phyloP scores from a whole-genome alignment of 1,140 invertebrate genomes.

The Drosophila melanogaster region DNA sequence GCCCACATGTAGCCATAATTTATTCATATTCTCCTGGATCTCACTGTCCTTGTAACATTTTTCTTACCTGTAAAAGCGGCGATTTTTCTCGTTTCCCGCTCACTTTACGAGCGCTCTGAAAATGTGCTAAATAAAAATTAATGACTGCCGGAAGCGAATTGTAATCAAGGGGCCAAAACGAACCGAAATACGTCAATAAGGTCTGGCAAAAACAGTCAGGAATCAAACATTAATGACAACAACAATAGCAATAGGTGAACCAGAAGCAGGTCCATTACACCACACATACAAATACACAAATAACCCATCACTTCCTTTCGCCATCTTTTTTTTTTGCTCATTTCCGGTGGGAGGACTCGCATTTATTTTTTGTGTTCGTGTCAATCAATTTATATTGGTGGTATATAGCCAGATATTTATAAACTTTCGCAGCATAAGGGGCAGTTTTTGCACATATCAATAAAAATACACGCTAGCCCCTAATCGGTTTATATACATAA shows the following conservation, averaged over 20 bases:
- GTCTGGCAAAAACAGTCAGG: slow-evolving; percentile 26
- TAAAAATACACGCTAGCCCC: slow-evolving; percentile 32
- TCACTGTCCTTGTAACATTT: slow-evolving; percentile 55
- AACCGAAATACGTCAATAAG: slow-evolving; percentile 51
- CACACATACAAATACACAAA: slow-evolving; percentile 10
- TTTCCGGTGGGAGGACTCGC: slow-evolving; percentile 48
- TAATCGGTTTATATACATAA: slow-evolving; percentile 38
- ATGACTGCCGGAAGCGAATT: slow-evolving; percentile 76
- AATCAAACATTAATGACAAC: slow-evolving; percentile 48
- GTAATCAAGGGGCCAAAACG: slow-evolving; percentile 66
- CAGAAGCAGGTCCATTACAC: slow-evolving; percentile 27
- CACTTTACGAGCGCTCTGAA: slow-evolving; percentile 28
- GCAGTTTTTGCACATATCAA: slow-evolving; percentile 5
- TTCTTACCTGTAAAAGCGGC: slow-evolving; percentile 48
- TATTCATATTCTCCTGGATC: slow-evolving; percentile 63
- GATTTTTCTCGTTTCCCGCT: slow-evolving; percentile 22
- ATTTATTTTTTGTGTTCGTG: slow-evolving; percentile 36
- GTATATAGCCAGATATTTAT: slow-evolving; percentile 31
- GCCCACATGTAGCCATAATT: slow-evolving; percentile 59
- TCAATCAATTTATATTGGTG: slow-evolving; percentile 65
- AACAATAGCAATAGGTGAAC: slow-evolving; percentile 32
- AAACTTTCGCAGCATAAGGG: slow-evolving; percentile 20
- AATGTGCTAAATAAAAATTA: slow-evolving; percentile 81
- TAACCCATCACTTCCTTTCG: slow-evolving; percentile 27
- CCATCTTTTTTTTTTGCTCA: slow-evolving; percentile 36